phyloP scores from a whole-genome alignment of 2,888 invertebrate species.

The Papilio elwesi region DNA sequence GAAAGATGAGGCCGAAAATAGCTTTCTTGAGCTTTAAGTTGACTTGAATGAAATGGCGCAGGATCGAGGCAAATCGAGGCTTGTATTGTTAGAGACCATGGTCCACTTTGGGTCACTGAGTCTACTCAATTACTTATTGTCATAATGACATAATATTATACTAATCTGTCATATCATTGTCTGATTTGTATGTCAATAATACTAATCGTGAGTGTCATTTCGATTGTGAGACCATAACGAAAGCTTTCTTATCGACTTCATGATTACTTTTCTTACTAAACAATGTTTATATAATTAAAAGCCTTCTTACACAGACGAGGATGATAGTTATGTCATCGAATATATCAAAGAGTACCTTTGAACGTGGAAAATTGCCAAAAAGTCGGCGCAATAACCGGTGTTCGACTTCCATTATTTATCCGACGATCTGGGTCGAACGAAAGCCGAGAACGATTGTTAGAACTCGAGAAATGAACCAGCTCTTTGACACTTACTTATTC shows the following conservation, averaged over 20 bases:
- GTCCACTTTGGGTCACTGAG: no score
- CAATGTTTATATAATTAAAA: not conserved
- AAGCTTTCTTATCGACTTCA: not conserved
- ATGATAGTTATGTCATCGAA: not conserved
- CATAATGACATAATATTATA: no score
- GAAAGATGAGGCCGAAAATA: no score
- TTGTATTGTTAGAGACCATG: no score
- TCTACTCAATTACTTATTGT: no score
- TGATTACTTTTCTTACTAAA: not conserved
- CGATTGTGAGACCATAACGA: no score
- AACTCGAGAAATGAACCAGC: slow-evolving; percentile 20
- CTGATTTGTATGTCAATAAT: no score
- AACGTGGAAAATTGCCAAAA: slow-evolving; percentile 32
- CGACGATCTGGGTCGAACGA: slow-evolving; percentile 16
- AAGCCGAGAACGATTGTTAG: slow-evolving; percentile 13
- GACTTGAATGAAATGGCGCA: no score
- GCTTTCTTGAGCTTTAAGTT: no score
- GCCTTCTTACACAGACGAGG: not conserved
- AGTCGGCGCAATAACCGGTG: slow-evolving; percentile 21
- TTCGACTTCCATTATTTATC: slow-evolving; percentile 33
- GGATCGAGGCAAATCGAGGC: no score
- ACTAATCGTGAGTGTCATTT: not conserved
- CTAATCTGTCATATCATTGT: no score
- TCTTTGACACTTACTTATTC: slow-evolving; percentile 10
- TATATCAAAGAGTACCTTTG: slow-evolving; percentile 6